Conservation (phyloP, 2,888 invertebrate species). For the Argynnis bischoffii region DNA sequence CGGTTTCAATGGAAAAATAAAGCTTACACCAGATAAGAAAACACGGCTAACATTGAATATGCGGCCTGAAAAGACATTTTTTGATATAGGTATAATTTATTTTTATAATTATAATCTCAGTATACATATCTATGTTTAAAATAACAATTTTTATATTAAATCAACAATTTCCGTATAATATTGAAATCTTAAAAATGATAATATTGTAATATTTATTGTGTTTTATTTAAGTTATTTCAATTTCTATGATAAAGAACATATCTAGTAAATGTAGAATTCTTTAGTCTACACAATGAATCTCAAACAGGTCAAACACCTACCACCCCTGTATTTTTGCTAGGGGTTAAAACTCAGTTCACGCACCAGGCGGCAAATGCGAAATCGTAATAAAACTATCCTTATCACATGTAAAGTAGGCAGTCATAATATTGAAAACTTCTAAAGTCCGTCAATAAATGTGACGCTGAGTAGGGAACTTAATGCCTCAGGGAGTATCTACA, state of each 20-base stretch:
- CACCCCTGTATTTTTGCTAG: conserved; percentile 40
- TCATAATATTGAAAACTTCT: conserved; percentile 81
- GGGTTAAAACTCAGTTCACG: conserved; percentile 62
- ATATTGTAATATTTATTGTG: not conserved
- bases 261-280: conserved; percentile 9
- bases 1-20: conserved; percentile 55
- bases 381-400: conserved; percentile 80
- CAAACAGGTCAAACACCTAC: conserved; percentile 46
- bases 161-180: not conserved
- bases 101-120: not conserved
- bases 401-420: conserved; percentile 78
- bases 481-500: conserved; percentile 45
- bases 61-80: not conserved
- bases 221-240: too few species aligned
- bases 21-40: conserved; percentile 39
- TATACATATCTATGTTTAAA: too few species aligned
- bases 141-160: too few species aligned
- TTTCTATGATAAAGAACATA: not conserved
- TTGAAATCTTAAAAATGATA: not conserved
- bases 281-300: conserved; percentile 8
- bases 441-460: conserved; percentile 82
- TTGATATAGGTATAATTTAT: not conserved
- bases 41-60: conserved; percentile 1
- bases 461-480: conserved; percentile 70
- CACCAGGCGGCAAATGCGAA: conserved; percentile 82